Base-by-base conservation (phyloP, 2,797 vertebrate genomes). In the Cetoscarus ocellatus region DNA sequence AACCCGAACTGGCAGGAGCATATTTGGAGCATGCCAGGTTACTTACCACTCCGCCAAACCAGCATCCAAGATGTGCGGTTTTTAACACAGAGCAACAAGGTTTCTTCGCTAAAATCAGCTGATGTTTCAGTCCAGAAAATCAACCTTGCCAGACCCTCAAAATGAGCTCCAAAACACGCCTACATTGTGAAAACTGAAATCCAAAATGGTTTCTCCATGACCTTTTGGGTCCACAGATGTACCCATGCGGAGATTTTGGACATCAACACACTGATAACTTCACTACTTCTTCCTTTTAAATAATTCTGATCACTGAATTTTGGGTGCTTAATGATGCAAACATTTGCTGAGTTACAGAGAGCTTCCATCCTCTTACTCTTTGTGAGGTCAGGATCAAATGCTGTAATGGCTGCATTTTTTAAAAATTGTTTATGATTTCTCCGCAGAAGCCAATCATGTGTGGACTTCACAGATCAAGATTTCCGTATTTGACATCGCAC, bases 261-360 rank as follows among this genome's bases (percentile, higher is more conserved):
- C 27, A 27, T 27, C 27, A 2, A 2, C 27, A 27, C 27, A 27
- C 27, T 27, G 27, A 27, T 2, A 27, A 60, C 34, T 49, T 40
- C 34, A 48, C 9, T 14, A 27, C 27, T 27, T 27, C 27, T 4
- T 27, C 27, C 62, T 80, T 53, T 8, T 35, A 76, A 39, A 51
- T 66, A 27, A 49, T 50, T 66, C 57, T 8, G 11, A 80, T 36
- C 49, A 54, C 38, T 9, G 75, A 35, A 84, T 53, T 77, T 65
- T 61, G n/a, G 66, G 19, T 34, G 40, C 74, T 80, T 68, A 73
- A 82, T 80, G 72, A 88, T 79, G 67, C 80, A 77, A 68, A 67
- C 49, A 50, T 51, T 36, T 60, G 35, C 48, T 12, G 8, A 43
- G 50, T 69, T 48, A 18, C 52, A 77, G 44, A 47, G 10, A 19